A percentile compares a stretch with the other conserved stretches of the same genome.
Conservation (phyloP, 2,888 invertebrate genomes). For the Loripinus fragilis region DNA sequence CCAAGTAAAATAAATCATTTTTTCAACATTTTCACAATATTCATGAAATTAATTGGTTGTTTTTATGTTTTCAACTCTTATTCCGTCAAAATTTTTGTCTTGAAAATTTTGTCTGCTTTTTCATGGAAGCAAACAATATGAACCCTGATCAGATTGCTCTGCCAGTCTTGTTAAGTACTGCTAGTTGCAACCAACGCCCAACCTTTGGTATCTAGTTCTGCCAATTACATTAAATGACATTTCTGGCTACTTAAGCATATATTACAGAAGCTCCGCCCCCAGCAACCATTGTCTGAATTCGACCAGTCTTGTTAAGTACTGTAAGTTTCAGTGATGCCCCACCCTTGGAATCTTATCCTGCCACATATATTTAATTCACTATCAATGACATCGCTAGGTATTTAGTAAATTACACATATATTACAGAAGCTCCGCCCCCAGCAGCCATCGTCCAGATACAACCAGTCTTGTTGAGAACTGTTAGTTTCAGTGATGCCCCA, state of each 20-base stretch:
- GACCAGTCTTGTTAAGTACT: conserved; percentile 95
- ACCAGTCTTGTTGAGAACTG: conserved; percentile 96
- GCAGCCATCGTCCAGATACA: conserved; percentile 99
- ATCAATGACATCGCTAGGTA: conserved; percentile 97
- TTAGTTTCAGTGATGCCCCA: conserved; percentile 98
- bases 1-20: no score
- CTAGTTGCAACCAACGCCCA: conserved; percentile 99
- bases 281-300: conserved; percentile 99
- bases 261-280: conserved; percentile 99
- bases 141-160: no score
- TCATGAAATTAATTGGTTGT: no score
- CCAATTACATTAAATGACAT: no score
- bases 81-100: no score
- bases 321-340: conserved; percentile 99
- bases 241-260: conserved; percentile 90
- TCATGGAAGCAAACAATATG: no score
- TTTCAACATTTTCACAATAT: no score
- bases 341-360: conserved; percentile 98
- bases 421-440: conserved; percentile 99
- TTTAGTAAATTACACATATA: conserved; percentile 90
- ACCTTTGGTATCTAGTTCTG: conserved; percentile 98
- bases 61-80: no score
- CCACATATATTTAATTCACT: conserved; percentile 99
- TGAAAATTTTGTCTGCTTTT: no score
- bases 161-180: conserved; percentile 97